A percentile compares a stretch with the other conserved stretches of the same genome.
Evolutionary conservation across 92 coral and sea anemone genomes (phyloP).

Genomic region (Epizoanthus scotinus): DNA sequence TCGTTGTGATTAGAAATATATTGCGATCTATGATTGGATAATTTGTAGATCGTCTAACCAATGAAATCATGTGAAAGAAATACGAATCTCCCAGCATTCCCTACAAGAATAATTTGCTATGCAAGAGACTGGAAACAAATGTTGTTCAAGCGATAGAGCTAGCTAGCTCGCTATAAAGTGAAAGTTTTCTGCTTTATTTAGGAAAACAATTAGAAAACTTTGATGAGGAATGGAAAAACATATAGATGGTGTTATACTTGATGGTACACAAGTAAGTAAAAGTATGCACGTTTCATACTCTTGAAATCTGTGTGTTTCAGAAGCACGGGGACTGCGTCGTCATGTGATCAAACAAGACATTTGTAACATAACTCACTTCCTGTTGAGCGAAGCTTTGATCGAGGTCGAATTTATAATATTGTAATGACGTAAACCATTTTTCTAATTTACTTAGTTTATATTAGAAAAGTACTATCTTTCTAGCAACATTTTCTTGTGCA

Average conservation of each 20-base stretch:
- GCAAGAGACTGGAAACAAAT: neutral
- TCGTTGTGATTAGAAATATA: neutral
- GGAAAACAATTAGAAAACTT: neutral
- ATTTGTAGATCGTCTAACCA: neutral
- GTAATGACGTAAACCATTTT: too few relatives aligned
- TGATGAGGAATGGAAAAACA: conserved; percentile 16
- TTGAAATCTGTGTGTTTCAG: too few relatives aligned
- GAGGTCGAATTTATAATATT: neutral
- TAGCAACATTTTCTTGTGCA: too few relatives aligned
- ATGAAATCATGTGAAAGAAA: conserved; percentile 1
- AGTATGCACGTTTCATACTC: too few relatives aligned
- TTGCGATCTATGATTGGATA: conserved; percentile 20
- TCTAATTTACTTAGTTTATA: too few relatives aligned
- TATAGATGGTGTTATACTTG: conserved; percentile 6
- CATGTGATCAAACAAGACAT: too few relatives aligned
- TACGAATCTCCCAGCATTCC: neutral
- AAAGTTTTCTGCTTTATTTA: neutral
- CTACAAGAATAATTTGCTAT: neutral
- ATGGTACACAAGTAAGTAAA: conserved; percentile 11
- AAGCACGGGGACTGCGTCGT: too few relatives aligned
- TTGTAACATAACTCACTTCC: too few relatives aligned
- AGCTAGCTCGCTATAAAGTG: too few relatives aligned
- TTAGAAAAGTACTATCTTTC: too few relatives aligned
- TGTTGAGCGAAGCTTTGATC: too few relatives aligned
- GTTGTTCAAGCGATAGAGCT: too few relatives aligned